phyloP scores from a whole-genome alignment of 2,113 vertebrate genomes.

The Lycaon pictus region DNA sequence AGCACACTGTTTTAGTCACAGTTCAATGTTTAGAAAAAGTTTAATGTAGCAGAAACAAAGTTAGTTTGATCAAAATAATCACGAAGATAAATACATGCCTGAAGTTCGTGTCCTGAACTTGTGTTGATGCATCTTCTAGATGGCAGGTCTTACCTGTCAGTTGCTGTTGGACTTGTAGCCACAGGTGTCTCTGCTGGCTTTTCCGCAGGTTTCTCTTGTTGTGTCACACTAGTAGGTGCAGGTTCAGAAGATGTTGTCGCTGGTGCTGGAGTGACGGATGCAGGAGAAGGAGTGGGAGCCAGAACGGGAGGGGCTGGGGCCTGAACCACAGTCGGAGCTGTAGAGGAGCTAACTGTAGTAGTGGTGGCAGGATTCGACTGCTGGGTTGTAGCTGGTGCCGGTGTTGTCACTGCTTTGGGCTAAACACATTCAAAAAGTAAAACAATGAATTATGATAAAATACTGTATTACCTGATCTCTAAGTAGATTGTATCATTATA shows the following conservation, averaged over 20 bases:
- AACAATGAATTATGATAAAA: constrained; percentile 37
- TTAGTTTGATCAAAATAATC: constrained; percentile 5
- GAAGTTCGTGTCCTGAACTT: not conserved
- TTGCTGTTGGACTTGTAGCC: constrained; percentile 84
- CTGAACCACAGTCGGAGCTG: constrained; percentile 80
- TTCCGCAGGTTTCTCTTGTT: constrained; percentile 89
- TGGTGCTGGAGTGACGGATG: constrained; percentile 82
- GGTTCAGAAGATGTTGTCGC: constrained; percentile 85
- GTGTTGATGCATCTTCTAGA: not conserved
- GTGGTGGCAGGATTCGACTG: constrained; percentile 79
- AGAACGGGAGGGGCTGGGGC: constrained; percentile 83
- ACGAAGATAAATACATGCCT: not conserved
- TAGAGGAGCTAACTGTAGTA: constrained; percentile 73
- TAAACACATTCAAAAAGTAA: constrained; percentile 80
- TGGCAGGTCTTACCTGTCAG: constrained; percentile 84
- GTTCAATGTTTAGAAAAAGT: not conserved
- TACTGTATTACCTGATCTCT: not conserved
- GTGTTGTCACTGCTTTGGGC: constrained; percentile 91
- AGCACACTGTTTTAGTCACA: not conserved
- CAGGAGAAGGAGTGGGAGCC: constrained; percentile 82
- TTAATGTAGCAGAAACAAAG: not conserved
- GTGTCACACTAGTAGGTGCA: constrained; percentile 80
- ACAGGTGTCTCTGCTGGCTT: constrained; percentile 86
- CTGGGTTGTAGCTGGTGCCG: constrained; percentile 84
- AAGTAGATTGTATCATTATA: not conserved